Percentiles rank a stretch among this genome's conserved stretches.
Evolutionary conservation across 2,797 vertebrate genomes (phyloP).

Genomic region (Silurus aristotelis): DNA sequence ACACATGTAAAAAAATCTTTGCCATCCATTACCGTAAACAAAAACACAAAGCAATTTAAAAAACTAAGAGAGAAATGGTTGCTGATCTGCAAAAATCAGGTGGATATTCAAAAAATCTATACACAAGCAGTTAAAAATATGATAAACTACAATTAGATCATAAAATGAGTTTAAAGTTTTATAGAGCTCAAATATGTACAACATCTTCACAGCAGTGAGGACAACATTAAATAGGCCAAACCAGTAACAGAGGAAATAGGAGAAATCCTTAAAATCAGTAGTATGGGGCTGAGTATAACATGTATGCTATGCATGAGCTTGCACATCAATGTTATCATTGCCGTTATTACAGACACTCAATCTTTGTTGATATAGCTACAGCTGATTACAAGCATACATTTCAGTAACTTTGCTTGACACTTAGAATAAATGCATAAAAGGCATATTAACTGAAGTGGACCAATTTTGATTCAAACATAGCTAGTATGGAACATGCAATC

Average conservation of each 20-base stretch:
- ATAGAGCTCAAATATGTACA: background rate
- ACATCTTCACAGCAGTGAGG: background rate
- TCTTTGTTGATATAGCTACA: background rate
- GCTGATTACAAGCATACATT: background rate
- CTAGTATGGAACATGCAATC: background rate
- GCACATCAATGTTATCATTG: background rate
- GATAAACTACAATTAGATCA: background rate
- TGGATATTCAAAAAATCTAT: background rate
- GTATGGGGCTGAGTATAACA: background rate
- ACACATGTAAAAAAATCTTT: background rate
- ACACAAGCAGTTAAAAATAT: background rate
- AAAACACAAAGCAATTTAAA: background rate
- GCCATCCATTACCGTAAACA: background rate
- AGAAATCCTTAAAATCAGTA: background rate
- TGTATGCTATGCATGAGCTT: background rate
- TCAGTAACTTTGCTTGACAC: background rate
- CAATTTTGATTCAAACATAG: background rate
- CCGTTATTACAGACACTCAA: background rate
- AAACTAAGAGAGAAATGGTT: background rate
- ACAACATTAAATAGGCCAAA: background rate
- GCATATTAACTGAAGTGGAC: background rate
- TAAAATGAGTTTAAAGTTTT: background rate
- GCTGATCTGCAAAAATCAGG: background rate
- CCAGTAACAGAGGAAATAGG: background rate
- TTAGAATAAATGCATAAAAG: background rate